Percentiles rank a stretch among this genome's conserved stretches.
phyloP scores from a whole-genome alignment of 2,113 vertebrate genomes.

The Rhodinocichla rosea region DNA sequence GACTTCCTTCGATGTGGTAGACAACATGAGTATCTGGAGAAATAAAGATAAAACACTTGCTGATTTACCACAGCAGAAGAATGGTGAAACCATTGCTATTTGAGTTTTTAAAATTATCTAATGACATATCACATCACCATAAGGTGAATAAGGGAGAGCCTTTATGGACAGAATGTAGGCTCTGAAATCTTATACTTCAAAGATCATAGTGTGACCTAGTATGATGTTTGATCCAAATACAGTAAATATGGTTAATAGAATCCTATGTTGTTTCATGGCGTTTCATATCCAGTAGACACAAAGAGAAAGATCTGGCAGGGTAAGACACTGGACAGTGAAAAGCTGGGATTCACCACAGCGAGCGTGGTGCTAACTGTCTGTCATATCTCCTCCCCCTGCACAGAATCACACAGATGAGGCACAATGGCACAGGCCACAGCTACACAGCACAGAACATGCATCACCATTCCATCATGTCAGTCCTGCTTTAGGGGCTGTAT shows the following conservation, averaged over 20 bases:
- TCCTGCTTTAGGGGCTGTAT: not conserved
- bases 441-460: not conserved
- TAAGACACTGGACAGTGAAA: not conserved
- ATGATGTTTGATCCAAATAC: not conserved
- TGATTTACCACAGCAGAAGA: not conserved
- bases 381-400: not conserved
- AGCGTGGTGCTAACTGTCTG: not conserved
- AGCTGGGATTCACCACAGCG: not conserved
- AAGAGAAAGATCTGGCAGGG: not conserved
- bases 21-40: constrained; percentile 85
- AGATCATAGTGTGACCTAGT: not conserved
- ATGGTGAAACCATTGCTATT: not conserved
- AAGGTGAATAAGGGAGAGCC: not conserved
- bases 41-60: constrained; percentile 33
- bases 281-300: not conserved
- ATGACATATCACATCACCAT: not conserved
- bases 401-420: not conserved
- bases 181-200: not conserved
- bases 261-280: not conserved
- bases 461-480: accelerated
- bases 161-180: not conserved
- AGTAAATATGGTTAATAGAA: not conserved
- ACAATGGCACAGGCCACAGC: not conserved
- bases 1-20: constrained; percentile 93
- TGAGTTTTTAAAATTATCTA: not conserved